Conservation (phyloP, 2,113 vertebrate genomes). For the Uria lomvia region DNA sequence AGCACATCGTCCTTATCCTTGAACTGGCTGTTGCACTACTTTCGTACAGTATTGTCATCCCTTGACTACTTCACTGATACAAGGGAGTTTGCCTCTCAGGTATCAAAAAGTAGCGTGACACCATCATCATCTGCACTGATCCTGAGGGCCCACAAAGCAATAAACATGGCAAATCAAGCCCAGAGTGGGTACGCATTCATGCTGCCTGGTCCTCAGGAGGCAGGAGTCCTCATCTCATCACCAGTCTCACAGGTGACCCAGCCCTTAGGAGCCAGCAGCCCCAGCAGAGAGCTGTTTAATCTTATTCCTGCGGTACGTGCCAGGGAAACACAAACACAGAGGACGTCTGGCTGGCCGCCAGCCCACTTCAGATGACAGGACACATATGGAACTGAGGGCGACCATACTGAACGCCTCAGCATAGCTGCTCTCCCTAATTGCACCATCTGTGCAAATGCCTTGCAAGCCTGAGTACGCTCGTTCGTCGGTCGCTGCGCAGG, state of each 20-base stretch:
- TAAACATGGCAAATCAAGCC: neutral
- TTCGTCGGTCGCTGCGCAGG: neutral
- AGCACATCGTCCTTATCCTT: neutral
- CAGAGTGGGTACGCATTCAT: neutral
- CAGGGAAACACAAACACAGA: neutral
- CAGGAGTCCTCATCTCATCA: neutral
- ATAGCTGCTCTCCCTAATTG: neutral
- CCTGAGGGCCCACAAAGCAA: neutral
- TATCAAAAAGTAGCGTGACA: neutral
- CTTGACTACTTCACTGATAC: neutral
- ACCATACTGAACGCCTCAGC: neutral
- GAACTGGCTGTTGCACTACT: neutral
- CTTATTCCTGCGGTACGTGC: neutral
- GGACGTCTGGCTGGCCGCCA: neutral
- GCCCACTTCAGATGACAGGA: neutral
- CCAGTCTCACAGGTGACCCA: neutral
- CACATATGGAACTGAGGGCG: slow-evolving; percentile 16
- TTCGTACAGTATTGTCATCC: neutral
- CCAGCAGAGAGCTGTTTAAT: neutral
- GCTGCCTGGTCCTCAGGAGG: neutral
- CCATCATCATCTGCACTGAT: neutral
- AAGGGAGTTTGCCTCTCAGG: neutral
- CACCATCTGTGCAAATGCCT: slow-evolving; percentile 14
- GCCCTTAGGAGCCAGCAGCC: neutral
- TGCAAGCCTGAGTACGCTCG: neutral